phyloP scores from a whole-genome alignment of 2,113 vertebrate species.

The Pelusios castaneus region DNA sequence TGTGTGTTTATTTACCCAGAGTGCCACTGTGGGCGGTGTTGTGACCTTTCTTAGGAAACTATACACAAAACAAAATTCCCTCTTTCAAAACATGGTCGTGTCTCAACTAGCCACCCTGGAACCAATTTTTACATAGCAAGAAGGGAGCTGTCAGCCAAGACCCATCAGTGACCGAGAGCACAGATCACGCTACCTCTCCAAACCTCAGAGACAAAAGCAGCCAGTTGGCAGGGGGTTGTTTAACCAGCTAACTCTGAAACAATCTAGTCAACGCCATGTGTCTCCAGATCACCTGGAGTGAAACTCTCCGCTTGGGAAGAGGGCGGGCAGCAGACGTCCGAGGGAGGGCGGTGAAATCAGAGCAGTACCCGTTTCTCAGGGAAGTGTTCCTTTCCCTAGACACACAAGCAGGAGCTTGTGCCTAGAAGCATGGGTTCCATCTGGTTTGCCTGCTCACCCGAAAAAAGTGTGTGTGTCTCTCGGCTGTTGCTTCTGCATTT shows the following conservation, averaged over 20 bases:
- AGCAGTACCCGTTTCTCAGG: slow-evolving; percentile 45
- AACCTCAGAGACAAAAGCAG: slow-evolving; percentile 44
- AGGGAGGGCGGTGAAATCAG: slow-evolving; percentile 39
- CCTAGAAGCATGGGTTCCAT: slow-evolving; percentile 21
- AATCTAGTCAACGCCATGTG: slow-evolving; percentile 22
- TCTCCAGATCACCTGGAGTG: not conserved
- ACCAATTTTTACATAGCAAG: slow-evolving; percentile 60
- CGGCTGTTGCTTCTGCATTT: not conserved
- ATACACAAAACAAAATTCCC: slow-evolving; percentile 48
- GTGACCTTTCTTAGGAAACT: slow-evolving; percentile 55
- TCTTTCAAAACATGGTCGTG: slow-evolving; percentile 76
- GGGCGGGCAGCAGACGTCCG: slow-evolving; percentile 1
- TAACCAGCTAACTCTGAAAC: not conserved
- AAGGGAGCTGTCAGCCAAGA: slow-evolving; percentile 69
- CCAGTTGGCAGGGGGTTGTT: not conserved
- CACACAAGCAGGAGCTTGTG: slow-evolving; percentile 69
- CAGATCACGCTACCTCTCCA: slow-evolving; percentile 22
- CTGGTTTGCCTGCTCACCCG: not conserved
- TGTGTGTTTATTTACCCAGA: slow-evolving; percentile 27
- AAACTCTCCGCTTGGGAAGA: not conserved
- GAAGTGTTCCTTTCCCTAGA: slow-evolving; percentile 22
- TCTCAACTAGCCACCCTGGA: slow-evolving; percentile 71
- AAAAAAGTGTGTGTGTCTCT: accelerated
- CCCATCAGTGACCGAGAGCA: slow-evolving; percentile 66
- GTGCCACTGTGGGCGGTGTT: slow-evolving; percentile 9